A percentile compares a stretch with the other conserved stretches of the same genome.
Conservation (phyloP, 2,888 invertebrate species). For the Brachypalpus laphriformis region DNA sequence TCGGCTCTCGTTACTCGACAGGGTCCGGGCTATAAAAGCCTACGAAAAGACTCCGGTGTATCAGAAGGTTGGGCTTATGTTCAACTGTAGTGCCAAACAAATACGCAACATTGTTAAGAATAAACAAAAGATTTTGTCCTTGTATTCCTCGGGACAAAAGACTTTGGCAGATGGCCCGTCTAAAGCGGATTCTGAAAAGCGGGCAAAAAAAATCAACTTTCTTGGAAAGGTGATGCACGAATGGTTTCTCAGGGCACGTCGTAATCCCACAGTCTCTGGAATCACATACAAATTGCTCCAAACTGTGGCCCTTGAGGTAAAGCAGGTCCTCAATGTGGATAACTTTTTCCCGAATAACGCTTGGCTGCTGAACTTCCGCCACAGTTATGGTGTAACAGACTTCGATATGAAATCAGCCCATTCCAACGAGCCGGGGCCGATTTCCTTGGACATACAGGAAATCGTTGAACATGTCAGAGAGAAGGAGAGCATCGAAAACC, state of each 20-base stretch:
- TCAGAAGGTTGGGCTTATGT: conserved; percentile 51
- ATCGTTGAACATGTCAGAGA: conserved; percentile 39
- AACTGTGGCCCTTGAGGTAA: conserved; percentile 75
- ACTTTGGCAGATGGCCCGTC: background rate
- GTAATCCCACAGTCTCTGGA: conserved; percentile 46
- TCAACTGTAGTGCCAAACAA: conserved; percentile 67
- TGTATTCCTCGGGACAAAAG: background rate
- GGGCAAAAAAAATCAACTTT: conserved; percentile 77
- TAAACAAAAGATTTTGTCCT: conserved; percentile 75
- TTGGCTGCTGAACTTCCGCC: conserved; percentile 76
- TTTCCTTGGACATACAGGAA: conserved; percentile 27
- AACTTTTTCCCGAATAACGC: conserved; percentile 76
- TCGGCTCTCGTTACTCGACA: conserved; percentile 46
- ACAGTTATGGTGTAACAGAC: conserved; percentile 70
- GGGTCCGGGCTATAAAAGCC: conserved; percentile 52
- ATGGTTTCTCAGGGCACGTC: conserved; percentile 80
- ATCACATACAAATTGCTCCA: conserved; percentile 67
- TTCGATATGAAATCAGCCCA: conserved; percentile 62
- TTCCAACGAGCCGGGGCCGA: conserved; percentile 40
- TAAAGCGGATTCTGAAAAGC: conserved; percentile 49
- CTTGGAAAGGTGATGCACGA: conserved; percentile 80
- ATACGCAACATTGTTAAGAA: conserved; percentile 60
- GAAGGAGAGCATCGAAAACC: background rate
- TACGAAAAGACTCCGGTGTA: conserved; percentile 59
- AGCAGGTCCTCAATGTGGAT: conserved; percentile 75